phyloP scores from a whole-genome alignment of 2,888 invertebrate species.

The Glaucopsyche alexis region DNA sequence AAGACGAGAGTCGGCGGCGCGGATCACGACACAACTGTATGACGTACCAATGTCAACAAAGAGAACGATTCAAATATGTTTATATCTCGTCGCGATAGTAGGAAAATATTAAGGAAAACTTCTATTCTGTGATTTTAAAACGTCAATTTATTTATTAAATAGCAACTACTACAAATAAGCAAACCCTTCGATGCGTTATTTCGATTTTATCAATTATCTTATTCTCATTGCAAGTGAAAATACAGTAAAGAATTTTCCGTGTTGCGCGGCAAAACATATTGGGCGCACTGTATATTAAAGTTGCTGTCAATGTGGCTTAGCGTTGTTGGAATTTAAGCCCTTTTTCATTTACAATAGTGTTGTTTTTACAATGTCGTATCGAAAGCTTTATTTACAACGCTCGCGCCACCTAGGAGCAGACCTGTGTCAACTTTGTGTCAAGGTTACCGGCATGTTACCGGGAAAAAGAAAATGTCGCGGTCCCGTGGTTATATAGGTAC shows the following conservation, averaged over 20 bases:
- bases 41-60: slow-evolving; percentile 57
- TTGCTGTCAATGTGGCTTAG: neutral
- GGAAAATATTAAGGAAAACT: slow-evolving; percentile 11
- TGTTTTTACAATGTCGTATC: neutral
- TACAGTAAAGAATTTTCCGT: neutral
- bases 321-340: neutral
- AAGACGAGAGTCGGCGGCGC: slow-evolving; percentile 59
- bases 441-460: slow-evolving; percentile 24
- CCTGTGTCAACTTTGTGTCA: slow-evolving; percentile 4
- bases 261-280: slow-evolving; percentile 20
- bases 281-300: slow-evolving; percentile 14
- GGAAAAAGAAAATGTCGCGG: neutral
- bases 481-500: too few relatives aligned
- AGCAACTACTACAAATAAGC: neutral
- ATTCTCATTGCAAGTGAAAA: slow-evolving; percentile 1
- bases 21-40: slow-evolving; percentile 63
- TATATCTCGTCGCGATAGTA: slow-evolving; percentile 31
- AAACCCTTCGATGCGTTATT: neutral
- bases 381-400: slow-evolving; percentile 21
- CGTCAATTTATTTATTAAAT: neutral
- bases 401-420: slow-evolving; percentile 20
- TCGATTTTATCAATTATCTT: neutral
- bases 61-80: slow-evolving; percentile 42
- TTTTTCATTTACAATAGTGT: neutral
- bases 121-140: neutral